These are phyloP conservation scores for Dendrolimus punctatus DNA, from an alignment of 1,140 invertebrate genomes.

Conservation along the genomic window DNA sequence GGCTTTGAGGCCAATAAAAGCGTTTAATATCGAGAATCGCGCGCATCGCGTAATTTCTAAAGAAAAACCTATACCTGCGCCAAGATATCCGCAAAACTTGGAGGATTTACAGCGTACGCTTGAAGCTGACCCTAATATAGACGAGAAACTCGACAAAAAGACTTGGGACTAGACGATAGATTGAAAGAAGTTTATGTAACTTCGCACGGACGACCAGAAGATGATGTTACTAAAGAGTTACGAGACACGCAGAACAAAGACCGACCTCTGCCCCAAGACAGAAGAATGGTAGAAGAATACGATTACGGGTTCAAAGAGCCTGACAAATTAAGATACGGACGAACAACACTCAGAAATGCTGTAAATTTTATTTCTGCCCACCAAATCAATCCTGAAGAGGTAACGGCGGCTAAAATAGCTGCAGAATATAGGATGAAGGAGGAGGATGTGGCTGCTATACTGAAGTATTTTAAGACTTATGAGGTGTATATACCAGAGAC, in stretches of 20 bases:
- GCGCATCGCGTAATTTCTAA: slow-evolving; percentile 78
- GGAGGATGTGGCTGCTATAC: slow-evolving; percentile 65
- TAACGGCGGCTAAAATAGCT: slow-evolving; percentile 75
- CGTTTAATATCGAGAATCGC: slow-evolving; percentile 81
- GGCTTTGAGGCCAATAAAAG: slow-evolving; percentile 50
- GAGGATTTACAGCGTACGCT: slow-evolving; percentile 75
- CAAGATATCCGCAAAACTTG: slow-evolving; percentile 73
- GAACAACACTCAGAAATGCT: slow-evolving; percentile 68
- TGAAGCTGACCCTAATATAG: slow-evolving; percentile 74
- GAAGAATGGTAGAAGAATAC: slow-evolving; percentile 30
- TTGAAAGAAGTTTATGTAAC: slow-evolving; percentile 81
- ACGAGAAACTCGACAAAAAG: slow-evolving; percentile 74
- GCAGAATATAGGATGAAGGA: slow-evolving; percentile 77
- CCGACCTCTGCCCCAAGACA: slow-evolving; percentile 40
- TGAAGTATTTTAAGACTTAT: slow-evolving; percentile 61
- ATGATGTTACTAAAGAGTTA: slow-evolving; percentile 43
- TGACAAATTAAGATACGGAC: slow-evolving; percentile 63
- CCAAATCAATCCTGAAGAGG: slow-evolving; percentile 72
- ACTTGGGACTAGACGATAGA: slow-evolving; percentile 72
- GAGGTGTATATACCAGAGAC: slow-evolving; percentile 54
- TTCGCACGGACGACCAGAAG: slow-evolving; percentile 63
- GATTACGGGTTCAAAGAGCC: slow-evolving; percentile 75
- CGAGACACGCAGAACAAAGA: slow-evolving; percentile 17
- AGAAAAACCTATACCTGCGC: slow-evolving; percentile 78
- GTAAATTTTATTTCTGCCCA: slow-evolving; percentile 76